phyloP scores from a whole-genome alignment of 2,113 vertebrate genomes.

The Anhinga rufa region DNA sequence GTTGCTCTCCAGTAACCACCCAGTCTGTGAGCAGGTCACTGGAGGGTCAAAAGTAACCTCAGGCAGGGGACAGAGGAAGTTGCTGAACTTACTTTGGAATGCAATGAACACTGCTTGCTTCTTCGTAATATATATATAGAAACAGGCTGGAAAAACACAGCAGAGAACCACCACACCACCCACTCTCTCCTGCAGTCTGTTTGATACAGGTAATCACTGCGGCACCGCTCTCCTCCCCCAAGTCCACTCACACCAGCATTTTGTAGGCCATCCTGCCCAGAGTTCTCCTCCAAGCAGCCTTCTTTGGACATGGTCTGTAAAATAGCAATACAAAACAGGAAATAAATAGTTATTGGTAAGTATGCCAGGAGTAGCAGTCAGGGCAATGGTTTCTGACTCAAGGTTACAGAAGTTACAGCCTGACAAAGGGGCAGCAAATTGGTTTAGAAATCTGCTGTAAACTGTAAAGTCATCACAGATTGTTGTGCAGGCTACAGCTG shows the following conservation, averaged over 20 bases:
- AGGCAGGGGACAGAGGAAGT: background rate
- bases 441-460: background rate
- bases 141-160: background rate
- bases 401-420: background rate
- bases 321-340: background rate
- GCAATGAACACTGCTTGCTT: background rate
- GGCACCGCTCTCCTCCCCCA: rapidly evolving
- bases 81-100: background rate
- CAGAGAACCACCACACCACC: background rate
- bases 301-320: background rate
- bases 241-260: background rate
- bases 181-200: rapidly evolving
- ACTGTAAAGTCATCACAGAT: background rate
- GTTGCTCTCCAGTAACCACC: background rate
- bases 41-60: background rate
- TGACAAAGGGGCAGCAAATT: background rate
- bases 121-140: background rate
- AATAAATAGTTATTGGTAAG: background rate
- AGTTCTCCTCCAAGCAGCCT: background rate
- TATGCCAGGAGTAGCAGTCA: background rate
- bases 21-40: background rate
- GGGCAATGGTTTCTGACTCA: background rate
- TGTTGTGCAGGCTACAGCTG: background rate
- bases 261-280: background rate
- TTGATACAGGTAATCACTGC: background rate